Conservation (phyloP, 2,888 invertebrate species). For the Boloria selene region DNA sequence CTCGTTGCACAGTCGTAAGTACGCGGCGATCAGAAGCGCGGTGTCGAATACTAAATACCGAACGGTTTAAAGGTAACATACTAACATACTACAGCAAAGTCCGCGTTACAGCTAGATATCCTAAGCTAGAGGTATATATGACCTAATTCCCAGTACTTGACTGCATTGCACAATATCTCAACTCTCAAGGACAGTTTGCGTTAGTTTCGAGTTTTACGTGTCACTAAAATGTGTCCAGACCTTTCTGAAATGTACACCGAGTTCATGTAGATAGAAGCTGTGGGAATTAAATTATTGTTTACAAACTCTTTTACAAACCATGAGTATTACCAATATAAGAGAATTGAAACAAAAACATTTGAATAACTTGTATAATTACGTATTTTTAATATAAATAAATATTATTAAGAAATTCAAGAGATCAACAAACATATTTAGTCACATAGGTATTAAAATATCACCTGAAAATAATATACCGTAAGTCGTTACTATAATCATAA, state of each 20-base stretch:
- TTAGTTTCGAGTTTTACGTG: conserved; percentile 35
- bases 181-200: conserved; percentile 38
- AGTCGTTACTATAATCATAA: too few species aligned
- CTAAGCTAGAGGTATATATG: conserved; percentile 40
- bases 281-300: background rate
- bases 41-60: conserved; percentile 43
- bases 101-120: conserved; percentile 40
- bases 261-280: background rate
- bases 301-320: background rate
- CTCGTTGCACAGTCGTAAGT: conserved; percentile 6
- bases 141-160: conserved; percentile 42
- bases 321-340: too few species aligned
- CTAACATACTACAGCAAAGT: conserved; percentile 39
- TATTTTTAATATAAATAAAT: too few species aligned
- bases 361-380: too few species aligned
- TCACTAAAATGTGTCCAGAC: conserved; percentile 21
- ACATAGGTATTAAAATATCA: too few species aligned
- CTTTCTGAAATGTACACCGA: conserved; percentile 4
- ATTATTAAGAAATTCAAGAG: too few species aligned
- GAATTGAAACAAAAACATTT: too few species aligned
- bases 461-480: too few species aligned
- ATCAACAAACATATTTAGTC: too few species aligned
- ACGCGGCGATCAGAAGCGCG: conserved; percentile 36
- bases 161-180: conserved; percentile 43
- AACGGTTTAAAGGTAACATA: conserved; percentile 44